These are phyloP conservation scores for Lacerta viridis DNA, from an alignment of 2,797 vertebrate genomes.

Conservation along the genomic window DNA sequence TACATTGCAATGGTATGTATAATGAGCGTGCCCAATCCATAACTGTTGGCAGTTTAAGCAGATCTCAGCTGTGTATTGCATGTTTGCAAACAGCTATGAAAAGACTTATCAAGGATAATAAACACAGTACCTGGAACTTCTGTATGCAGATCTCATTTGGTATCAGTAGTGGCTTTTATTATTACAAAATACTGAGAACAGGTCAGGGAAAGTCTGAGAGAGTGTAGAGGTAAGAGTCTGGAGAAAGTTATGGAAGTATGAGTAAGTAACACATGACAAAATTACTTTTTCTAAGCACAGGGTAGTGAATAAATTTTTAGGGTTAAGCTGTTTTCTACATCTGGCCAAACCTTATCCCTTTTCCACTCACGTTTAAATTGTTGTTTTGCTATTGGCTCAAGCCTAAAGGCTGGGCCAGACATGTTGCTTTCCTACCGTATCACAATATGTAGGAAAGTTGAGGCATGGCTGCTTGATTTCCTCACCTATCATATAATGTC, in stretches of 20 bases:
- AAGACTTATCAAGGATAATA: constrained; percentile 1
- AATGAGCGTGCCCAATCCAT: not conserved
- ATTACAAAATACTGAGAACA: constrained; percentile 9
- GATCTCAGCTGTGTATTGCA: not conserved
- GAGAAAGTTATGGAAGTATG: not conserved
- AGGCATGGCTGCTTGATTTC: not conserved
- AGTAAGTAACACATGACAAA: not conserved
- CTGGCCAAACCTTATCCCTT: not conserved
- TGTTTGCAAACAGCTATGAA: not conserved
- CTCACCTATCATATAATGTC: not conserved
- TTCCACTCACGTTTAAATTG: not conserved
- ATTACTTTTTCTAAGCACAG: not conserved
- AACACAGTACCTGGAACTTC: not conserved
- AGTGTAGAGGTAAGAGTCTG: not conserved
- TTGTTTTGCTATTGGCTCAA: not conserved
- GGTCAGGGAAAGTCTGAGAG: not conserved
- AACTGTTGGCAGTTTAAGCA: not conserved
- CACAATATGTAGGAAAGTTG: not conserved
- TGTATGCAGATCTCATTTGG: not conserved
- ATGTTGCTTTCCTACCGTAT: not conserved
- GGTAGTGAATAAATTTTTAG: not conserved
- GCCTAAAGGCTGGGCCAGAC: not conserved
- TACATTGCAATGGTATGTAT: constrained; percentile 30
- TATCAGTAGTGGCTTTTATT: not conserved
- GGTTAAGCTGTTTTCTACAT: not conserved